Percentiles rank a stretch among this genome's conserved stretches.
phyloP scores from a whole-genome alignment of 2,113 vertebrate species.

The Melanostigma gelatinosum region DNA sequence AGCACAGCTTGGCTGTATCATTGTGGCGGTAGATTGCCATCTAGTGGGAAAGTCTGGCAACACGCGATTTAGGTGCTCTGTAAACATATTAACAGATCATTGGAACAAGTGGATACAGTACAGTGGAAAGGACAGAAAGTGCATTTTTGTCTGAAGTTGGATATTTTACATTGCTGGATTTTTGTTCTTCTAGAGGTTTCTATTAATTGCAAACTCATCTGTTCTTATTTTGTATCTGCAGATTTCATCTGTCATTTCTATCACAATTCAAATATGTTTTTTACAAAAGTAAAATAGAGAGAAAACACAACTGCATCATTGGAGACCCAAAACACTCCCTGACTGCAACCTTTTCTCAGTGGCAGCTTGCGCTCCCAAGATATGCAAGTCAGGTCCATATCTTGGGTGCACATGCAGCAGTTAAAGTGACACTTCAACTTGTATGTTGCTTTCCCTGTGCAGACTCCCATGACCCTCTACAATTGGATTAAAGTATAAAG shows the following conservation, averaged over 20 bases:
- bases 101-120: background rate
- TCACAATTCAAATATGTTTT: background rate
- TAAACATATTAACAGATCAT: background rate
- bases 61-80: background rate
- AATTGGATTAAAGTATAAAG: background rate
- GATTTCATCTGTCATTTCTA: background rate
- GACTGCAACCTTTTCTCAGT: background rate
- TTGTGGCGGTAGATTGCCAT: conserved; percentile 70
- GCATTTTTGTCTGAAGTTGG: background rate
- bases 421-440: conserved; percentile 9
- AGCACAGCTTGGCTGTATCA: background rate
- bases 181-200: background rate
- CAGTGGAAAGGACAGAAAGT: background rate
- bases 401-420: conserved; percentile 15
- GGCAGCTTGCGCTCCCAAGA: conserved; percentile 22
- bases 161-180: background rate
- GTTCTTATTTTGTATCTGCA: background rate
- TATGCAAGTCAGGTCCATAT: conserved; percentile 20
- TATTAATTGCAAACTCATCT: background rate
- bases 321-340: background rate
- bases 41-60: conserved; percentile 70
- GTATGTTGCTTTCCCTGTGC: background rate
- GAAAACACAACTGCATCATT: background rate
- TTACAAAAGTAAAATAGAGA: background rate
- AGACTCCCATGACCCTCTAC: background rate